These are phyloP conservation scores for Montipora capricornis DNA, from an alignment of 64 coral and sea anemone species.

Conservation along the genomic window DNA sequence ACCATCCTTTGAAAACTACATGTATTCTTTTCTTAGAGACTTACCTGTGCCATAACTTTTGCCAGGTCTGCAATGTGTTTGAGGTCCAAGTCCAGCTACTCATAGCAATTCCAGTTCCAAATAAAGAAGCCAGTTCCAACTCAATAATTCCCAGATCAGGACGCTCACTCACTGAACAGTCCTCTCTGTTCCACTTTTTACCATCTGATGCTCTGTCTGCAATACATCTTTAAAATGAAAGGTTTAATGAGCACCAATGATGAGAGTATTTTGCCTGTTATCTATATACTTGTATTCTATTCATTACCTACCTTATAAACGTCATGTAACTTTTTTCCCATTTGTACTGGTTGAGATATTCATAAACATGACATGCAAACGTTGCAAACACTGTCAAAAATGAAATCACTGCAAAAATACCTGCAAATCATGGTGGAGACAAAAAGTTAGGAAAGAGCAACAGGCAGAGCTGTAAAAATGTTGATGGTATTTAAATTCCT, in stretches of 20 bases:
- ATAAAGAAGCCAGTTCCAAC: slow-evolving; percentile 86
- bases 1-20: too few species aligned
- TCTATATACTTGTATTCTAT: too few species aligned
- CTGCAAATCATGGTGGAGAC: slow-evolving; percentile 29
- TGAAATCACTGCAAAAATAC: slow-evolving; percentile 91
- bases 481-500: background rate
- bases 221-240: slow-evolving; percentile 49
- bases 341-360: slow-evolving; percentile 80
- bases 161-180: slow-evolving; percentile 67
- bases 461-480: too few species aligned
- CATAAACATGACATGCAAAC: slow-evolving; percentile 97
- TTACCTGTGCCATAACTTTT: slow-evolving; percentile 93
- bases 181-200: slow-evolving; percentile 47
- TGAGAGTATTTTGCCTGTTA: background rate
- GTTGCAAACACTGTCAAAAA: slow-evolving; percentile 90
- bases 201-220: slow-evolving; percentile 78
- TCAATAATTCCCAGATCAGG: slow-evolving; percentile 89
- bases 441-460: background rate
- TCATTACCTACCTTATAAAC: slow-evolving; percentile 74
- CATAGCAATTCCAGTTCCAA: slow-evolving; percentile 98
- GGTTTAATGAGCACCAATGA: background rate
- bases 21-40: background rate
- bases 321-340: slow-evolving; percentile 87
- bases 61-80: slow-evolving; percentile 91
- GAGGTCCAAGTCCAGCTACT: slow-evolving; percentile 98